Evolutionary conservation across 2,888 invertebrate genomes (phyloP), one percentile per base, ranked within the genome.

Genomic region (Thyatira batis): DNA sequence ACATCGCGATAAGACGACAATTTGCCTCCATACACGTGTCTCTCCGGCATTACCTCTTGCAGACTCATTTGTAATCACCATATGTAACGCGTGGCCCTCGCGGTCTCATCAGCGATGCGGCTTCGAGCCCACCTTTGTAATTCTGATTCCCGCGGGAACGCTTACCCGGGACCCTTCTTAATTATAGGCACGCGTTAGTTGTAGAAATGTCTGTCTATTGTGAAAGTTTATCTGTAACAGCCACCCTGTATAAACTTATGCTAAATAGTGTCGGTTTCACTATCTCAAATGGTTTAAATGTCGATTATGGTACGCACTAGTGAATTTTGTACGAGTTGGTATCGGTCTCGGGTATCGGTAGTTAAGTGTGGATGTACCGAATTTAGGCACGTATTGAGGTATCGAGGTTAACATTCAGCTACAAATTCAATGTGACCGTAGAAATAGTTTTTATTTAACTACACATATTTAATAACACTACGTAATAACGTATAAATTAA

Each of bases 111-210:
- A 69, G 59, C 63, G 69, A 76, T 73, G 76, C 73, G 67, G 66
- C 58, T 70, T 69, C 69, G 62, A 71, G 60, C 67, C 59, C 72
- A 77, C 80, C 78, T 81, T 78, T 82, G 80, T 80, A 76, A 82
- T 78, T 81, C 73, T 69, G 76, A 78, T 69, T 73, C 75, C 61
- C 63, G 55, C 52, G 61, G 64, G 73, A 63, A 65, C 68, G 61
- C 64, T 67, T 69, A 48, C 13, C 45, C 39, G 23, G 23, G 57
- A 67, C 50, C 68, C 70, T 65, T 67, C 71, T 73, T 80, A 76
- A 80, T 80, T 78, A 78, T 71, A 68, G 69, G 62, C 61, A 57
- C 69, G 62, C 63, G 55, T 63, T 69, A 55, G 54, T 63, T 68
- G 64, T 65, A 68, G 69, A 71, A 79, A 79, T 72, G 76, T 67